phyloP scores from a whole-genome alignment of 1,140 invertebrate species.

The Aphidius gifuensis region DNA sequence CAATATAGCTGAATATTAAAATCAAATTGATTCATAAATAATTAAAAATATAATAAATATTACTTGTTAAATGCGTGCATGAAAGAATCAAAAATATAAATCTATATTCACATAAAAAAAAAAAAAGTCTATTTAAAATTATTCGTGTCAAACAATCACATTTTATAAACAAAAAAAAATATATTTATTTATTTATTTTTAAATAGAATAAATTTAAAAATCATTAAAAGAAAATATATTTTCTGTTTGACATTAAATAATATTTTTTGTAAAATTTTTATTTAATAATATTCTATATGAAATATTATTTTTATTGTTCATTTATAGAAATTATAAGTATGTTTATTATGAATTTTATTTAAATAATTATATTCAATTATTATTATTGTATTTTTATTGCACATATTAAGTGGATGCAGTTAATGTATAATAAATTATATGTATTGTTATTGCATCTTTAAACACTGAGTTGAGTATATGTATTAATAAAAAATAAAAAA shows the following conservation, averaged over 20 bases:
- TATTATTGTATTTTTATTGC: slow-evolving; percentile 3
- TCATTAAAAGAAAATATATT: background rate
- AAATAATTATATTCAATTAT: background rate
- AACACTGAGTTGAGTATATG: no score
- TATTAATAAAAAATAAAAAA: no score
- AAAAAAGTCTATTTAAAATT: background rate
- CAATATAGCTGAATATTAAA: background rate
- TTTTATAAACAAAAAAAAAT: background rate
- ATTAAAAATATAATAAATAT: background rate
- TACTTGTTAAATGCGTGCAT: slow-evolving; percentile 8
- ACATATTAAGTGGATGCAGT: slow-evolving; percentile 3
- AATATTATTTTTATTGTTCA: slow-evolving; percentile 2
- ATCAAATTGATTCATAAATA: background rate
- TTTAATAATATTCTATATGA: slow-evolving; percentile 9
- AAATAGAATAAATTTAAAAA: slow-evolving; percentile 8
- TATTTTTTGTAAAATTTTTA: slow-evolving; percentile 6
- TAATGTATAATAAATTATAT: slow-evolving; percentile 12
- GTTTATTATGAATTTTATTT: background rate
- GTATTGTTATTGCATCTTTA: slow-evolving; percentile 2
- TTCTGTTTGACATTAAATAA: slow-evolving; percentile 1
- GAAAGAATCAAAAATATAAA: background rate
- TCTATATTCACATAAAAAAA: background rate
- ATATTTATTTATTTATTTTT: slow-evolving; percentile 9
- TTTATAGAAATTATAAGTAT: slow-evolving; percentile 4
- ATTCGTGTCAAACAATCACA: no score